A percentile compares a stretch with the other conserved stretches of the same genome.
These are phyloP conservation scores for Procambarus clarkii DNA, from an alignment of 1,140 invertebrate genomes.

Conservation along the genomic window DNA sequence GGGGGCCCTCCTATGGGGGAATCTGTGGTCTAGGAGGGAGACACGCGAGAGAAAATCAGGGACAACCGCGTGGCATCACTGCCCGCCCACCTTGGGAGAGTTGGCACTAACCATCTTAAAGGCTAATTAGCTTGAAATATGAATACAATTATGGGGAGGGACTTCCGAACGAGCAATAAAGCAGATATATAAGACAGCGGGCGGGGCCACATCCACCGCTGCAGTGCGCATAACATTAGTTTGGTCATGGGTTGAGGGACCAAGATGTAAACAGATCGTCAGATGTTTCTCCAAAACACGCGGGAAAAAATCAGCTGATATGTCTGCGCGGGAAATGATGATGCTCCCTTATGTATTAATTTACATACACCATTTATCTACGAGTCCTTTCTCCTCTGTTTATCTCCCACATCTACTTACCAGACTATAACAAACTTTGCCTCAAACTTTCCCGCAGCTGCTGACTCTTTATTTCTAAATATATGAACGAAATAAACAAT, in stretches of 20 bases:
- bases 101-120: constrained; percentile 39
- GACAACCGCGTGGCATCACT: not conserved
- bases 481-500: too few relatives aligned
- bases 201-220: constrained; percentile 17
- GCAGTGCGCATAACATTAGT: constrained; percentile 37
- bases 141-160: constrained; percentile 61
- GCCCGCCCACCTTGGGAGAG: not conserved
- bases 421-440: too few relatives aligned
- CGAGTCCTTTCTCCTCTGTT: too few relatives aligned
- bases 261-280: not conserved
- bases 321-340: not conserved
- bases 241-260: not conserved
- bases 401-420: too few relatives aligned
- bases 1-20: too few relatives aligned
- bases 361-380: too few relatives aligned
- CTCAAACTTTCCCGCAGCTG: too few relatives aligned
- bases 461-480: too few relatives aligned
- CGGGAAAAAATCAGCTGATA: not conserved
- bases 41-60: not conserved
- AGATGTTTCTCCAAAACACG: not conserved
- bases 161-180: constrained; percentile 50
- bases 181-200: constrained; percentile 36
- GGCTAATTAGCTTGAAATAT: constrained; percentile 67
- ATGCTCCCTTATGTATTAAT: too few relatives aligned
- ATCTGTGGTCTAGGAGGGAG: too few relatives aligned